phyloP scores from a whole-genome alignment of 2,113 vertebrate species.

The Hyaena hyaena region DNA sequence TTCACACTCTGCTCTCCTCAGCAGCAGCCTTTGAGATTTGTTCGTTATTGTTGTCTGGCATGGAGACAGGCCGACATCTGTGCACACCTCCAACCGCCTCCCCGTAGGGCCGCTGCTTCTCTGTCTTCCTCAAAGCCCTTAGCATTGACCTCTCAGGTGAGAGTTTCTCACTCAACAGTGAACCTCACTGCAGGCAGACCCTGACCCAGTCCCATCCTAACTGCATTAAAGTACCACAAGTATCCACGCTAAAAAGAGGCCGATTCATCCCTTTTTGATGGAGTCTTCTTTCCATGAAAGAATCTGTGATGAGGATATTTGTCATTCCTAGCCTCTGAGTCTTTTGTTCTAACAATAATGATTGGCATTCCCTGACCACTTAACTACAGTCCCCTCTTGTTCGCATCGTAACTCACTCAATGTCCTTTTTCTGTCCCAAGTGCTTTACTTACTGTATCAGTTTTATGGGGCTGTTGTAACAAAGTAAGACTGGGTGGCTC shows the following conservation, averaged over 20 bases:
- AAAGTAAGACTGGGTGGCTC: neutral
- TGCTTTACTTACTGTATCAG: neutral
- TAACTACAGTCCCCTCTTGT: neutral
- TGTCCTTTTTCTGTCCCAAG: neutral
- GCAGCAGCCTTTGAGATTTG: neutral
- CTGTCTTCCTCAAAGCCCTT: neutral
- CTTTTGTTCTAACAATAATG: constrained; percentile 7
- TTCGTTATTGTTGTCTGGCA: neutral
- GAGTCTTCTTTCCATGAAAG: neutral
- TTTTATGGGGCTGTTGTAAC: neutral
- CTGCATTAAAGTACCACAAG: neutral
- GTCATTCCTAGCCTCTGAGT: neutral
- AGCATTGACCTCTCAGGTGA: neutral
- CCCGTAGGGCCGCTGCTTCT: neutral
- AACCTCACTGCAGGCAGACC: fast-evolving
- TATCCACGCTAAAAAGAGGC: neutral
- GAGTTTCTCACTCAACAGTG: neutral
- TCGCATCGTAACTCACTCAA: neutral
- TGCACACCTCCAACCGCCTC: no score
- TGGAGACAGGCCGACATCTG: no score
- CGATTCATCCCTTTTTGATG: neutral
- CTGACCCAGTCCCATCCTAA: neutral
- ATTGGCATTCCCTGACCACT: neutral
- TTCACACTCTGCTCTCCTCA: neutral
- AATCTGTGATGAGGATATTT: neutral